These are phyloP conservation scores for Eospalax fontanierii DNA, from an alignment of 2,797 vertebrate species.

Conservation along the genomic window DNA sequence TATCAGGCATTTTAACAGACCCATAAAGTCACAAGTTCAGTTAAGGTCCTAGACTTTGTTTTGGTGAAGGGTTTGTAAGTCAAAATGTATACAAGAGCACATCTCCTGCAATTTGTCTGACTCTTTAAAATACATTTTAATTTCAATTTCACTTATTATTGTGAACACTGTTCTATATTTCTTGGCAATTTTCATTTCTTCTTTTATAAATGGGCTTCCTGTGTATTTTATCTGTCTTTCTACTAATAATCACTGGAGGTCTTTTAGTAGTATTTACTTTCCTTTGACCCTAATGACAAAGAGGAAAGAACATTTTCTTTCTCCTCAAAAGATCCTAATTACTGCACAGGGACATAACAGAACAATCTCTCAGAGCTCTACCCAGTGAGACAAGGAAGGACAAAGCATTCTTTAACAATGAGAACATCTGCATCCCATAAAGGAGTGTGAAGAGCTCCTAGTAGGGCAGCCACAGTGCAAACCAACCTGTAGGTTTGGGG, in stretches of 20 bases:
- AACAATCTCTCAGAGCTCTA: not conserved
- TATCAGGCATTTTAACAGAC: not conserved
- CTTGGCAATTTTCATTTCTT: not conserved
- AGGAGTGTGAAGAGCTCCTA: accelerated
- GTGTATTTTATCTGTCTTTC: not conserved
- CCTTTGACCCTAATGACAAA: not conserved
- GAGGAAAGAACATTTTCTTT: not conserved
- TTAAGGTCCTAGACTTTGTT: not conserved
- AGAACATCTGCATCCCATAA: not conserved
- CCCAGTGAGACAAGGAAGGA: not conserved
- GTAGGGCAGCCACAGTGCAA: not conserved
- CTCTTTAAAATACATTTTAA: not conserved
- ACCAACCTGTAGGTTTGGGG: constrained; percentile 96
- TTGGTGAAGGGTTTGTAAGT: not conserved
- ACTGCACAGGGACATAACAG: not conserved
- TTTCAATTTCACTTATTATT: not conserved
- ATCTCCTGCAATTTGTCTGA: not conserved
- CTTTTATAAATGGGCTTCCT: not conserved
- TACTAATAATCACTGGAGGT: not conserved
- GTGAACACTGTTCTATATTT: not conserved
- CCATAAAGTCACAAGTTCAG: not conserved
- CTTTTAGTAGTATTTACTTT: constrained; percentile 20
- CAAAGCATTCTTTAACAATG: not conserved
- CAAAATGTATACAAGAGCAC: not conserved
- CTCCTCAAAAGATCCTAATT: constrained; percentile 36